Conservation (phyloP, 2,888 invertebrate species). For the Lordiphosa fenestrarum region DNA sequence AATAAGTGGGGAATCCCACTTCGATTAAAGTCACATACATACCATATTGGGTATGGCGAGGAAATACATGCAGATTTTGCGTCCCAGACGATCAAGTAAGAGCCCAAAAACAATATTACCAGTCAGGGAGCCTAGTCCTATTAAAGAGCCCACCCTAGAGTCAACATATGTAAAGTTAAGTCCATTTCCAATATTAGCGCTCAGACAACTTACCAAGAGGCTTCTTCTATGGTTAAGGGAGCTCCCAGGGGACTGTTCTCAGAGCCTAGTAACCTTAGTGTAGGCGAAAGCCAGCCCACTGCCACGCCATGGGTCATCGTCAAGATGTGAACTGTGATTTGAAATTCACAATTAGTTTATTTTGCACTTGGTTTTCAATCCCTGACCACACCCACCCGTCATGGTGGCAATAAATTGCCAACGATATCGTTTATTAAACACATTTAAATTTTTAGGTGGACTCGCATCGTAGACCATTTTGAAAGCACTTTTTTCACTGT, state of each 20-base stretch:
- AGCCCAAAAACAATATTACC: constrained; percentile 70
- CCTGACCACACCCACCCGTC: constrained; percentile 44
- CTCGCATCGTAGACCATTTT: constrained; percentile 39
- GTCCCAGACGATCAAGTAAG: constrained; percentile 64
- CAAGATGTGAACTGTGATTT: constrained; percentile 68
- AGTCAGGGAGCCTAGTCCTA: constrained; percentile 62
- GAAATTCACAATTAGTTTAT: not conserved
- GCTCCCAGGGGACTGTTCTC: constrained; percentile 40
- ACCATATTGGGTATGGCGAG: constrained; percentile 71
- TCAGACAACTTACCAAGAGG: constrained; percentile 48
- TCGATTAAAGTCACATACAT: constrained; percentile 7
- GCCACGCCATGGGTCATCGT: constrained; percentile 71
- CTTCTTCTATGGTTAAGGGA: constrained; percentile 47
- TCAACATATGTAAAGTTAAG: not conserved
- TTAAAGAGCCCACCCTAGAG: constrained; percentile 61
- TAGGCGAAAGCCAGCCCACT: constrained; percentile 75
- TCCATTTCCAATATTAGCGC: not conserved
- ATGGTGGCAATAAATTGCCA: constrained; percentile 63
- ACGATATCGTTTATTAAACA: constrained; percentile 52
- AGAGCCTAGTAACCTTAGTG: constrained; percentile 59
- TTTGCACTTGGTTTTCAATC: not conserved
- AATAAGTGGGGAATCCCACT: constrained; percentile 1
- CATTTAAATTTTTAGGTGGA: constrained; percentile 22
- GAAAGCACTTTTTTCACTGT: not conserved
- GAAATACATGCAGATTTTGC: constrained; percentile 62